Base-by-base conservation (phyloP, 2,888 invertebrate species). In the Odontocerum albicorne region DNA sequence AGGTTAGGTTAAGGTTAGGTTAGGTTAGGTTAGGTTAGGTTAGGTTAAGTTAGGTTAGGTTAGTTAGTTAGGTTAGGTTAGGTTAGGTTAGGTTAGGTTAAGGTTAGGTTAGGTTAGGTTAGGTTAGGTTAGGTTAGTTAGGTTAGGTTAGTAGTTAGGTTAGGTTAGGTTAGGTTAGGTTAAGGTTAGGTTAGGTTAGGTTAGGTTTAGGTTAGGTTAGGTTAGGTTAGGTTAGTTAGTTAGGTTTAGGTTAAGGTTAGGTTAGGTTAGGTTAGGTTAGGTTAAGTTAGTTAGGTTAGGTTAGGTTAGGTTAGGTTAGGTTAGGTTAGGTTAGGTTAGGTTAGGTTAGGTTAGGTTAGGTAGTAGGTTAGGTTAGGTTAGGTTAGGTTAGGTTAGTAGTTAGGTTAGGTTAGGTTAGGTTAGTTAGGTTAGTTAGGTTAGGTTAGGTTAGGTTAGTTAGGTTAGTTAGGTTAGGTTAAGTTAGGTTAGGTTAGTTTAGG, bases 331-430 rank as follows among this genome's bases (percentile, higher is more conserved):
- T 46, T 46, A 46, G 46, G 46, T 46, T 46, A 46, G 46, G 46
- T 46, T 55, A 55, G 54, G 54, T 54, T 54, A 54, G 54, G 54
- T 54, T 49, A 49, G 49, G 54, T 49, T 54, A 49, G 42, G 55
- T 40, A 16, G 16, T 39, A 6, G 17, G 39, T 39, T 39, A 39
- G 39, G 39, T 39, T 39, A 39, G 35, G 35, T 35, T 35, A 35
- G 39, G 39, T 39, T 39, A 39, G 39, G 39, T 39, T 39, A 39
- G 39, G 39, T 39, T 39, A 39, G 39, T n/a, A n/a, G 39, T 39
- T 39, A 39, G 39, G 39, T 39, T 39, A 39, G 39, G 39, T 39
- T 39, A 39, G 39, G 39, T 39, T 39, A 39, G 39, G 39, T 39
- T 39, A 39, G 39, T 13, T 39, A n/a, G n/a, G n/a, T 39, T 15